Percentiles rank a stretch among this genome's conserved stretches.
phyloP scores from a whole-genome alignment of 2,113 vertebrate species.

The Muscicapa adusta region DNA sequence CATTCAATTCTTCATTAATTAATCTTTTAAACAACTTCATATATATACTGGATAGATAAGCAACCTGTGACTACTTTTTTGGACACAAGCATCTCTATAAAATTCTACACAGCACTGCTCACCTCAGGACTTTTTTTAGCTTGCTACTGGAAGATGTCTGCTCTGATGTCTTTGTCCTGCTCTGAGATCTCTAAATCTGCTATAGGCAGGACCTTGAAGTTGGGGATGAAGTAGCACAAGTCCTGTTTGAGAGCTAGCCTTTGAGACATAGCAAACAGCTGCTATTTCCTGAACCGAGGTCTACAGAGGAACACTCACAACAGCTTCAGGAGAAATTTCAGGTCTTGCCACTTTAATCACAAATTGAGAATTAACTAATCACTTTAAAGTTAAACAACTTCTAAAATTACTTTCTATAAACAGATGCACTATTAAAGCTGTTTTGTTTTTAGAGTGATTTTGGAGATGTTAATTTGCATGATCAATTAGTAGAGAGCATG shows the following conservation, averaged over 20 bases:
- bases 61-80: background rate
- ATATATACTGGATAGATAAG: background rate
- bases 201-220: background rate
- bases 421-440: slow-evolving; percentile 23
- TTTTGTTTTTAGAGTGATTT: slow-evolving; percentile 59
- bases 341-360: background rate
- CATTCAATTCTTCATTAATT: background rate
- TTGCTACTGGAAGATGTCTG: background rate
- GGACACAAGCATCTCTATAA: background rate
- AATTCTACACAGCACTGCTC: background rate
- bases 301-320: background rate
- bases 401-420: slow-evolving; percentile 53
- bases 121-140: background rate
- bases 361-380: slow-evolving; percentile 30
- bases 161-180: background rate
- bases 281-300: background rate
- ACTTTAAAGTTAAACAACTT: slow-evolving; percentile 51
- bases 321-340: background rate
- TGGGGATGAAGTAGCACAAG: background rate
- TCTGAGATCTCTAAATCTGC: background rate
- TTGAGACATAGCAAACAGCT: background rate
- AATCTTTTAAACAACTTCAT: background rate
- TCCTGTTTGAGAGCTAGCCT: background rate
- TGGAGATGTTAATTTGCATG: slow-evolving; percentile 33
- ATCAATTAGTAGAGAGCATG: slow-evolving; percentile 20